Percentiles rank a stretch among this genome's conserved stretches.
Conservation (phyloP, 2,113 vertebrate species). For the Sigmodon hispidus region DNA sequence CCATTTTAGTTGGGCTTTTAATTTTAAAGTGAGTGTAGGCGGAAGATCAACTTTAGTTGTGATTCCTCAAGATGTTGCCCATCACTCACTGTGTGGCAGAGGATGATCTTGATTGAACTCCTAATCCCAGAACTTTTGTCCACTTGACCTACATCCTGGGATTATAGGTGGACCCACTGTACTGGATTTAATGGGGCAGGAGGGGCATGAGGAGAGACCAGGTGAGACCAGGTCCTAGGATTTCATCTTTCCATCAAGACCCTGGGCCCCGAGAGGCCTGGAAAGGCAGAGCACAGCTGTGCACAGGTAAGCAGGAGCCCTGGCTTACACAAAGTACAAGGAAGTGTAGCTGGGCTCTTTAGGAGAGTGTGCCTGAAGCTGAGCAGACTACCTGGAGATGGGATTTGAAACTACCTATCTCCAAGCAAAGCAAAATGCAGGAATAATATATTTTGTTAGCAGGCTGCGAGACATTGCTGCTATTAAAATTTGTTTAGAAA, state of each 20-base stretch:
- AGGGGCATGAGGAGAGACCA: not conserved
- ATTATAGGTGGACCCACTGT: not conserved
- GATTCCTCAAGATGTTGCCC: not conserved
- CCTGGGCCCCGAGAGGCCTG: not conserved
- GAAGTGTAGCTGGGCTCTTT: not conserved
- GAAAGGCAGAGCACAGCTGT: not conserved
- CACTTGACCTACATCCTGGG: not conserved
- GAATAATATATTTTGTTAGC: slow-evolving; percentile 14
- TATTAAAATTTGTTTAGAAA: slow-evolving; percentile 52
- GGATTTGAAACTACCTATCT: slow-evolving; percentile 34
- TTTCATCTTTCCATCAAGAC: not conserved
- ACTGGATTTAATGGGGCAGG: not conserved
- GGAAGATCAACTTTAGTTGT: not conserved
- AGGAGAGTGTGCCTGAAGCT: not conserved
- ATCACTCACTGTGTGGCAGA: not conserved
- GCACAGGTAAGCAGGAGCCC: not conserved
- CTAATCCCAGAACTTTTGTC: not conserved
- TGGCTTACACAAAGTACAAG: not conserved
- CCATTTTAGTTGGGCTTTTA: not conserved
- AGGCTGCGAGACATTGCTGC: slow-evolving; percentile 32
- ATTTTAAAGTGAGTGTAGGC: not conserved
- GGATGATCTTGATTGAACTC: not conserved
- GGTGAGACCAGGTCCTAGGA: not conserved
- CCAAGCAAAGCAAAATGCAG: not conserved
- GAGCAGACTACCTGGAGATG: slow-evolving; percentile 11